Conservation (phyloP, 2,113 vertebrate species). For the Jacana jacana region DNA sequence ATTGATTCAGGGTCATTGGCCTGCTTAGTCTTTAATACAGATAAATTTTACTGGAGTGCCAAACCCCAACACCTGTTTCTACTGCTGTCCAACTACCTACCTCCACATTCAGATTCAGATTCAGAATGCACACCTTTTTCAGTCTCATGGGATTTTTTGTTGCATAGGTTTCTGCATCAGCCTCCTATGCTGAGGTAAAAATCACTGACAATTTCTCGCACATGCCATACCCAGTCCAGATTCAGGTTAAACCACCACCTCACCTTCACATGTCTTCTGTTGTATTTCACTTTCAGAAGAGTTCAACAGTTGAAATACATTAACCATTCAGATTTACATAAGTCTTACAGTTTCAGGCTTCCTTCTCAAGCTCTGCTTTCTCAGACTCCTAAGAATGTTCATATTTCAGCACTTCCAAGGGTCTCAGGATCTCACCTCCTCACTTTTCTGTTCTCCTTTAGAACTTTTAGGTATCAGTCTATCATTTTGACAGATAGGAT, state of each 20-base stretch:
- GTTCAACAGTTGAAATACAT: background rate
- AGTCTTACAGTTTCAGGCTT: background rate
- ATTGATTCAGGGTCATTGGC: background rate
- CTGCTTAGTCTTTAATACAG: background rate
- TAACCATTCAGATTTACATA: background rate
- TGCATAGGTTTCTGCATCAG: background rate
- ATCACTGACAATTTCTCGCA: background rate
- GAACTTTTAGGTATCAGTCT: background rate
- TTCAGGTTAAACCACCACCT: background rate
- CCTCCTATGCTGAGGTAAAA: background rate
- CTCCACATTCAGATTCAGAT: background rate
- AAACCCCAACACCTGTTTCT: background rate
- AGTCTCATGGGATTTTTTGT: background rate
- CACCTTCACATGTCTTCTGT: background rate
- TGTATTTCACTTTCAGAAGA: background rate
- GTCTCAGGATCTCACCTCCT: rapidly evolving
- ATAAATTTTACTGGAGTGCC: background rate
- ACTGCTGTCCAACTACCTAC: background rate
- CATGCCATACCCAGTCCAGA: background rate
- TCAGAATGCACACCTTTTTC: background rate
- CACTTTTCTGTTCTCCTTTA: background rate
- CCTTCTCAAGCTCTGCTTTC: background rate
- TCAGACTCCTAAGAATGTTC: background rate
- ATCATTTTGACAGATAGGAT: background rate
- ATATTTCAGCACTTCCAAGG: background rate